Base-by-base conservation (phyloP, 2,888 invertebrate species). In the Gryllus longicercus region DNA sequence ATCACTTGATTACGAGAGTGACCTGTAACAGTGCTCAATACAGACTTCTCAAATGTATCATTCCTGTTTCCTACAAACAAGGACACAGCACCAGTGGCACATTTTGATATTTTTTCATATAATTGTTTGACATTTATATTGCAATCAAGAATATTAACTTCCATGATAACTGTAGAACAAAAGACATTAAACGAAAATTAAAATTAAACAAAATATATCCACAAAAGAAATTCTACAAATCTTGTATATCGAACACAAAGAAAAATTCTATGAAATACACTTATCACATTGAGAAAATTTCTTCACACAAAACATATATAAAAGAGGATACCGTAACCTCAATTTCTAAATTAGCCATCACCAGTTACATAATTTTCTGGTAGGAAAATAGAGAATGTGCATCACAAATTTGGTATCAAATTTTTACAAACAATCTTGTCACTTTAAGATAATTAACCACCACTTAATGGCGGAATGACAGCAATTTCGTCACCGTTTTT, bases 391-490 rank as follows among this genome's bases (percentile, higher is more conserved):
- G 21, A 21, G 21, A 21, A 63, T 18, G 63, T 63, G n/a, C 63
- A 8, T 5, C 5, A 38, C 38, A 38, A 38, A 38, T 8, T 38
- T 38, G 38, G 38, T 38, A 1, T 8, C 21, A 21, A 21, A 21
- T 21, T 21, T 21, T 21, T 1, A 21, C 21, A 21, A 21, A 21
- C 21, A 21, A 38, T 38, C 38, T 5, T 38, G 38, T 38, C 38
- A 38, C 38, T 8, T 38, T 38, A 38, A 10, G 38, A 38, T 38
- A 38, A 38, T 38, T 63, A 63, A 84, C 98, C 98, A 84, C 97
- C 97, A 88, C 97, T 97, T 79, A 98, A 89, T 0, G 98, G 98
- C 79, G 98, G 98, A 85, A 98, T 97, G 18, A 98, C 90, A 82
- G 97, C 98, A 82, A 98, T 90, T 87, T 93, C 94, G 89, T 97